These are phyloP conservation scores for Dromococcyx pavoninus DNA, from an alignment of 2,797 vertebrate species.

Conservation along the genomic window DNA sequence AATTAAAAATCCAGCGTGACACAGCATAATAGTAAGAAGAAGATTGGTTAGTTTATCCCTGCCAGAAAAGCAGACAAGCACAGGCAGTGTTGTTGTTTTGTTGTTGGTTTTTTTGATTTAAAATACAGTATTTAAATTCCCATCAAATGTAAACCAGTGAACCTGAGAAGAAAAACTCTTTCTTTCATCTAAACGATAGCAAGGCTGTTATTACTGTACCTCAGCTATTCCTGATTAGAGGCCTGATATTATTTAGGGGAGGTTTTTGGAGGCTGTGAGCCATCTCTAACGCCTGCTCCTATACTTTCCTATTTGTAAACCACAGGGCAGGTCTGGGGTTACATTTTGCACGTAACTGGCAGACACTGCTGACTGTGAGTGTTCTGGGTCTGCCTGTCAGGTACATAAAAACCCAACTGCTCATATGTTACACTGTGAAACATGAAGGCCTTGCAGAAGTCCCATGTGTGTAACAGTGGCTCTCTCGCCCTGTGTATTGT, in stretches of 20 bases:
- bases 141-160: not conserved
- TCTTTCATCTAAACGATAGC: not conserved
- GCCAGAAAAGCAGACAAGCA: not conserved
- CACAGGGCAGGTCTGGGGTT: not conserved
- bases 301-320: not conserved
- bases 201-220: not conserved
- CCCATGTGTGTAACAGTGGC: not conserved
- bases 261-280: not conserved
- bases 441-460: not conserved
- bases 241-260: not conserved
- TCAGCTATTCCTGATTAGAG: not conserved
- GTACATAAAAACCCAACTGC: fast-evolving
- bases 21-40: not conserved
- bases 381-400: not conserved
- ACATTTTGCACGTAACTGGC: not conserved
- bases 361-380: not conserved
- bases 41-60: not conserved
- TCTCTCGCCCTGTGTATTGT: not conserved
- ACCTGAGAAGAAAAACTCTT: not conserved
- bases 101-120: not conserved
- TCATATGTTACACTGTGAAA: not conserved
- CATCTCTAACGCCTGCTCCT: not conserved
- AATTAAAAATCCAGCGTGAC: not conserved
- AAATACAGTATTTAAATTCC: not conserved
- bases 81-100: not conserved